Base-by-base conservation (phyloP, 1,140 invertebrate genomes). In the Arctopsyche grandis region DNA sequence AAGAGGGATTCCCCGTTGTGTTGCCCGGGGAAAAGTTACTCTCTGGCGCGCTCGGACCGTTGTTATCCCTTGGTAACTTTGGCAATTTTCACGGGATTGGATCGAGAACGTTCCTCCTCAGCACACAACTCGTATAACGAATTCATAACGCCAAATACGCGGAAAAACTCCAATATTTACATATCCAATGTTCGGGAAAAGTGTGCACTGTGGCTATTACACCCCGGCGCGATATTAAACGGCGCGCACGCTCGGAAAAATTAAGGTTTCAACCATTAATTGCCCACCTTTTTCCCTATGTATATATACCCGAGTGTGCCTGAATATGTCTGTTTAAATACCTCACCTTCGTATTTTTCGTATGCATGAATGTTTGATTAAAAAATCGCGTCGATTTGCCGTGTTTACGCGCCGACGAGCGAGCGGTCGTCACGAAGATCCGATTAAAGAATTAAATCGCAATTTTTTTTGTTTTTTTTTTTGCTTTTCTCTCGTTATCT, bases 1-100 rank as follows among this genome's bases (percentile, higher is more conserved):
- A 46, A 43, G 70, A 52, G 44, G 70, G 70, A 74, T 74, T 74
- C 46, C 44, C 38, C 70, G 38, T 74, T 74, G 70, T 74, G 43
- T 74, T 74, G 5, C 29, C 29, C 5, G 60, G 1, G 12, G 3
- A 12, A 52, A 52, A 52, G 48, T 52, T 52, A 52, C 10, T 14
- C 12, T 52, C 48, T 14, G 3, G 3, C 48, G 10, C 16, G 48
- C 48, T 52, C 48, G 60, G 52, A 21, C 63, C 63, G 63, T 14
- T 12, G 22, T 24, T 58, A 21, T 66, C 24, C 16, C 21, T 9
- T 7, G 26, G 9, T 12, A 70, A 70, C 69, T 70, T 70, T 70
- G n/a, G 24, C 69, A 70, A 70, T 70, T 70, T 70, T 66, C 1
- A 16, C 69, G 21, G 26, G 10, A 43, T 26, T 70, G 14, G 69